Conservation (phyloP, 2,888 invertebrate genomes). For the Chironomus riparius region DNA sequence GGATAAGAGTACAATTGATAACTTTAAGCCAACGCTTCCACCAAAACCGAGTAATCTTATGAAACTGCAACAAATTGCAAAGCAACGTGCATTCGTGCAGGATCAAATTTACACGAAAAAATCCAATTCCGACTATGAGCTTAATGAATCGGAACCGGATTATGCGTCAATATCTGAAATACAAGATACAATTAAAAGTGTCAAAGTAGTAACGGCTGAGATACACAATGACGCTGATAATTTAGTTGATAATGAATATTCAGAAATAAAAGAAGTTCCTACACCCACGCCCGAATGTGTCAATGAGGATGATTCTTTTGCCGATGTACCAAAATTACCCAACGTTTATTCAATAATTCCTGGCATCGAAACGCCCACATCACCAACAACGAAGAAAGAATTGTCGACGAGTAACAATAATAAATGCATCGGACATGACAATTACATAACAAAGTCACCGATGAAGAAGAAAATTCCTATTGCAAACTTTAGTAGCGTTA, state of each 20-base stretch:
- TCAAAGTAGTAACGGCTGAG: slow-evolving; percentile 42
- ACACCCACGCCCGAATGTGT: slow-evolving; percentile 32
- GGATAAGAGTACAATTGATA: slow-evolving; percentile 39
- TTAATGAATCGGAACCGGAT: slow-evolving; percentile 51
- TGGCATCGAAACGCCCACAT: background rate
- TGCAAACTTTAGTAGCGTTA: background rate
- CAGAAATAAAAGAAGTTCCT: slow-evolving; percentile 22
- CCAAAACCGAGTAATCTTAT: slow-evolving; percentile 67
- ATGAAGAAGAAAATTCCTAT: slow-evolving; percentile 26
- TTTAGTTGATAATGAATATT: slow-evolving; percentile 30
- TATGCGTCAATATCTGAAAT: slow-evolving; percentile 70
- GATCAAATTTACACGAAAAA: slow-evolving; percentile 12
- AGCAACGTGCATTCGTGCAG: slow-evolving; percentile 29
- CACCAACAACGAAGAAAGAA: slow-evolving; percentile 54
- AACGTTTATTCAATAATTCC: slow-evolving; percentile 62
- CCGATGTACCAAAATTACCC: slow-evolving; percentile 62
- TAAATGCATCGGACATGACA: slow-evolving; percentile 31
- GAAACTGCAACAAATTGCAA: slow-evolving; percentile 49
- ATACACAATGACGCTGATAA: slow-evolving; percentile 37
- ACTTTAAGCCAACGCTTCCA: slow-evolving; percentile 55
- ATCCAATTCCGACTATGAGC: slow-evolving; percentile 29
- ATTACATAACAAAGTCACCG: slow-evolving; percentile 30
- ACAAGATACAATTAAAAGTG: slow-evolving; percentile 43
- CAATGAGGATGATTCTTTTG: slow-evolving; percentile 38
- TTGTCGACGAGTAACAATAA: slow-evolving; percentile 27